These are phyloP conservation scores for Koerneria pararmatus DNA, from an alignment of 2,888 invertebrate genomes.

Conservation along the genomic window DNA sequence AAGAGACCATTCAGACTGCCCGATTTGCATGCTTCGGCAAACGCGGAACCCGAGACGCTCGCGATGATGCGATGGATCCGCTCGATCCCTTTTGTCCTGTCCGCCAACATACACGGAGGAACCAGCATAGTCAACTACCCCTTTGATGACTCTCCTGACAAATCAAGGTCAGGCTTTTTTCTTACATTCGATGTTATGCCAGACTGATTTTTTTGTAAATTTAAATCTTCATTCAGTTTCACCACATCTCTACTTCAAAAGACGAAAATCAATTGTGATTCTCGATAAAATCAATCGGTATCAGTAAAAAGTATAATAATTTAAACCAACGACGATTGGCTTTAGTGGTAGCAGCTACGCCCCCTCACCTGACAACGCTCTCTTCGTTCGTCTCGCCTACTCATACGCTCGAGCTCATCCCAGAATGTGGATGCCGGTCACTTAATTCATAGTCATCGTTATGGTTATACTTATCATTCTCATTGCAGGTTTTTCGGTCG, in stretches of 20 bases:
- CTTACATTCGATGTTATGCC: too few relatives aligned
- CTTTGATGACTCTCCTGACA: slow-evolving; percentile 77
- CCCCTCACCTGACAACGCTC: slow-evolving; percentile 45
- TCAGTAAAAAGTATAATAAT: too few relatives aligned
- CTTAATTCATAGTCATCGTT: too few relatives aligned
- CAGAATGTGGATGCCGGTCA: slow-evolving; percentile 44
- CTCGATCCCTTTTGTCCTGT: slow-evolving; percentile 51
- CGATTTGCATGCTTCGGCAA: neutral
- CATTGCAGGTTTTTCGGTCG: too few relatives aligned
- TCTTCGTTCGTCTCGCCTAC: slow-evolving; percentile 54
- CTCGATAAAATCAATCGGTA: too few relatives aligned
- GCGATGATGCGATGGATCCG: slow-evolving; percentile 47
- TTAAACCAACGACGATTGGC: too few relatives aligned
- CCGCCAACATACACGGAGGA: slow-evolving; percentile 63
- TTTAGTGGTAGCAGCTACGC: slow-evolving; percentile 29
- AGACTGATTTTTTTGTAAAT: too few relatives aligned
- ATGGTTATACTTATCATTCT: too few relatives aligned
- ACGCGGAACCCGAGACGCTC: neutral
- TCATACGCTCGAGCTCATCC: slow-evolving; percentile 50
- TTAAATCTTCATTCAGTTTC: too few relatives aligned
- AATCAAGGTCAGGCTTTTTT: too few relatives aligned
- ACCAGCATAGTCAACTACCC: slow-evolving; percentile 86
- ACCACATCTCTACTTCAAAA: too few relatives aligned
- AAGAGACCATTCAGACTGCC: neutral
- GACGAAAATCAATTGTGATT: too few relatives aligned